Evolutionary conservation across 2,888 invertebrate genomes (phyloP), one percentile per base, ranked within the genome.

Genomic region (Venusia cambrica): DNA sequence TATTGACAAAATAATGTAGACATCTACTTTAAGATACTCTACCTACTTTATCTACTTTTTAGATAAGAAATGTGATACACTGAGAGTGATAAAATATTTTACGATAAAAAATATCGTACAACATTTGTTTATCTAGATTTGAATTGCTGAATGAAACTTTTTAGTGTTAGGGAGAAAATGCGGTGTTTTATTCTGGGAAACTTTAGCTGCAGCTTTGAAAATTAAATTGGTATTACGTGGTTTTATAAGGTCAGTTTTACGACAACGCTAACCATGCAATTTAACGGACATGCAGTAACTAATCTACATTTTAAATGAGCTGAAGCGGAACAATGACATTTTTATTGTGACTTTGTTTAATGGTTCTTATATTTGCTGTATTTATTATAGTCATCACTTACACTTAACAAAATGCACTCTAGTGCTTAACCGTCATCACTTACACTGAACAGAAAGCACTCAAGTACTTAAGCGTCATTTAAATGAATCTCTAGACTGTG

Each of bases 111-210:
- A n/a, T n/a, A n/a, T n/a, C n/a, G n/a, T n/a, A n/a, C n/a, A n/a
- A n/a, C n/a, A n/a, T n/a, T n/a, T n/a, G n/a, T n/a, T n/a, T n/a
- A n/a, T n/a, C n/a, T n/a, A n/a, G n/a, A n/a, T n/a, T n/a, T n/a
- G n/a, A n/a, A n/a, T n/a, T n/a, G n/a, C n/a, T n/a, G n/a, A n/a
- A n/a, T n/a, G n/a, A 26, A 22, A 35, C 42, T 9, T 8, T 37
- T 19, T 16, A 27, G 15, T 19, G 7, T 10, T 19, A 18, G n/a
- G 74, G 74, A 75, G 73, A 54, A 73, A 75, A 74, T 73, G 72
- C 68, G 39, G 61, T 62, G 69, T 56, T 36, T 37, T 38, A 42
- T 31, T 15, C 13, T 16, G 8, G 43, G 44, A 39, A 48, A 31
- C 9, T 30, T 44, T 33, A 33, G 15, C 13, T 28, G 26, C 16